phyloP scores from a whole-genome alignment of 2,797 vertebrate genomes.

The Channallabes apus region DNA sequence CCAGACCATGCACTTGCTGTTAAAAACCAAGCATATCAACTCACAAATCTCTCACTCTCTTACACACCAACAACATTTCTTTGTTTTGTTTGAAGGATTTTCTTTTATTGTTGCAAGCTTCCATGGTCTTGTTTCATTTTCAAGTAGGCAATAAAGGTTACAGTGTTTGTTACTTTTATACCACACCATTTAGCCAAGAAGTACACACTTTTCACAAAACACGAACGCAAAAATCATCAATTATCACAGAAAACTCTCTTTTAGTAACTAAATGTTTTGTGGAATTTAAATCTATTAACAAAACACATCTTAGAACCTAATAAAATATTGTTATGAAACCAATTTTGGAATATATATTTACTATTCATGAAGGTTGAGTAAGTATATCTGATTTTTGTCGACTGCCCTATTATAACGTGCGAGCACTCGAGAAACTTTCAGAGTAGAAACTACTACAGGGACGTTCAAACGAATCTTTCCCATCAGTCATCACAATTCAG shows the following conservation, averaged over 20 bases:
- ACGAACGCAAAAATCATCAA: not conserved
- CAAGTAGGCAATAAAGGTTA: not conserved
- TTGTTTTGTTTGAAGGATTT: not conserved
- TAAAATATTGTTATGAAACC: too few relatives aligned
- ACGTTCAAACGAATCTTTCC: not conserved
- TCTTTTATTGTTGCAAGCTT: not conserved
- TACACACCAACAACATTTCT: not conserved
- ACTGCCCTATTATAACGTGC: too few relatives aligned
- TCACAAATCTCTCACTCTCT: conserved; percentile 21
- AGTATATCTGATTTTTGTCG: too few relatives aligned
- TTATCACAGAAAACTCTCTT: too few relatives aligned
- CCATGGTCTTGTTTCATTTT: not conserved
- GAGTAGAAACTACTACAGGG: not conserved
- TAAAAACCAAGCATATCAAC: conserved; percentile 36
- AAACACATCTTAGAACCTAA: too few relatives aligned
- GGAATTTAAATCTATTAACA: too few relatives aligned
- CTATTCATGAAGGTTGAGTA: too few relatives aligned
- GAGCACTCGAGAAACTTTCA: not conserved
- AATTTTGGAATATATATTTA: too few relatives aligned
- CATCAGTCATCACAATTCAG: not conserved
- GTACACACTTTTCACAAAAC: not conserved
- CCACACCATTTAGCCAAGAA: not conserved
- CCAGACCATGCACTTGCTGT: conserved; percentile 56
- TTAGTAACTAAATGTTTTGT: too few relatives aligned
- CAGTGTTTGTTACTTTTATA: not conserved